Percentiles rank a stretch among this genome's conserved stretches.
phyloP scores from a whole-genome alignment of 2,113 vertebrate genomes.

The Otis tarda region DNA sequence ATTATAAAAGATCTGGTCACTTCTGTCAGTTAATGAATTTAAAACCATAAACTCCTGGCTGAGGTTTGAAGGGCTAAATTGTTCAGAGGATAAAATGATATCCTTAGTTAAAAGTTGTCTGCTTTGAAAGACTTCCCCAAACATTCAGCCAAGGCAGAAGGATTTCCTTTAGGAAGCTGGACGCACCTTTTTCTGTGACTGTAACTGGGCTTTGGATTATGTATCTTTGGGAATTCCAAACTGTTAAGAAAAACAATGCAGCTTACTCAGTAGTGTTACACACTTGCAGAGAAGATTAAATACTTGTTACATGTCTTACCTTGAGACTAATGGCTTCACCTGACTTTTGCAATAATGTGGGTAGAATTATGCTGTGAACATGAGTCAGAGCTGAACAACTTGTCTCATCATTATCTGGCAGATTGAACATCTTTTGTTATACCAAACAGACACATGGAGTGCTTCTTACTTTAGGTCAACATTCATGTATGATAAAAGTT shows the following conservation, averaged over 20 bases:
- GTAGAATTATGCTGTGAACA: background rate
- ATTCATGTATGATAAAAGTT: background rate
- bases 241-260: constrained; percentile 12
- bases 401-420: background rate
- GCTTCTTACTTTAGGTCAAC: background rate
- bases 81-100: background rate
- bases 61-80: background rate
- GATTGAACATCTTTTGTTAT: background rate
- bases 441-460: accelerated
- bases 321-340: background rate
- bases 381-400: background rate
- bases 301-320: background rate
- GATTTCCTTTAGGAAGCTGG: constrained; percentile 67
- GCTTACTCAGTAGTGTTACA: background rate
- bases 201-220: background rate
- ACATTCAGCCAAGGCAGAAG: constrained; percentile 28
- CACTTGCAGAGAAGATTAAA: background rate
- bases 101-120: constrained; percentile 21
- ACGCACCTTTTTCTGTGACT: constrained; percentile 53
- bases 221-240: background rate
- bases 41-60: background rate
- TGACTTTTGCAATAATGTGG: background rate
- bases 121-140: constrained; percentile 36
- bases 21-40: background rate
- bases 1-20: background rate